phyloP scores from a whole-genome alignment of 2,888 invertebrate species.

The Eubasilissa splendida region DNA sequence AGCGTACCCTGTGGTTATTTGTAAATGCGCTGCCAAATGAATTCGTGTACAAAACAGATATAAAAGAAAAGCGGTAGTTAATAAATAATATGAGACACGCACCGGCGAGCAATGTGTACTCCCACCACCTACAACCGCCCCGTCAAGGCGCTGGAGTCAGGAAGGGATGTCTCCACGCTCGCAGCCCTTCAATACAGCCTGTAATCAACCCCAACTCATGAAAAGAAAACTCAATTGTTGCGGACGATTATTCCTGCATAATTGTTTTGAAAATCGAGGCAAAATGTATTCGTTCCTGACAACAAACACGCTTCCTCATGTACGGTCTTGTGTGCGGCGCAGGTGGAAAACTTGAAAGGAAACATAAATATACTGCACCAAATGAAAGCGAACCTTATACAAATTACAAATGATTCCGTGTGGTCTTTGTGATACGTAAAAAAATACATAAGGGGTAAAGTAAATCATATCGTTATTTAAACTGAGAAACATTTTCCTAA shows the following conservation, averaged over 20 bases:
- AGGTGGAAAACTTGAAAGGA: no score
- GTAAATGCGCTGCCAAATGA: constrained; percentile 54
- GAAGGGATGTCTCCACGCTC: constrained; percentile 50
- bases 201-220: constrained; percentile 39
- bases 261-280: constrained; percentile 38
- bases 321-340: no score
- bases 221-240: constrained; percentile 50
- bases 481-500: no score
- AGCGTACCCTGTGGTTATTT: constrained; percentile 45
- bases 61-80: constrained; percentile 56
- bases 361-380: no score
- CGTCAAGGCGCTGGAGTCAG: constrained; percentile 51
- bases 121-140: constrained; percentile 25
- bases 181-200: constrained; percentile 15
- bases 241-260: constrained; percentile 43
- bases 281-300: constrained; percentile 1
- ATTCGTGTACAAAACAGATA: constrained; percentile 58
- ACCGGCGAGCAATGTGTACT: constrained; percentile 35
- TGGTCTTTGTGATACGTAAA: no score
- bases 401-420: no score
- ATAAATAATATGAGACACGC: constrained; percentile 58
- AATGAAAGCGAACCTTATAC: no score
- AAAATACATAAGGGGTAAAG: no score
- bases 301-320: no score
- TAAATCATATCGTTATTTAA: no score